Base-by-base conservation (phyloP, 2,113 vertebrate species). In the Chamaea fasciata region DNA sequence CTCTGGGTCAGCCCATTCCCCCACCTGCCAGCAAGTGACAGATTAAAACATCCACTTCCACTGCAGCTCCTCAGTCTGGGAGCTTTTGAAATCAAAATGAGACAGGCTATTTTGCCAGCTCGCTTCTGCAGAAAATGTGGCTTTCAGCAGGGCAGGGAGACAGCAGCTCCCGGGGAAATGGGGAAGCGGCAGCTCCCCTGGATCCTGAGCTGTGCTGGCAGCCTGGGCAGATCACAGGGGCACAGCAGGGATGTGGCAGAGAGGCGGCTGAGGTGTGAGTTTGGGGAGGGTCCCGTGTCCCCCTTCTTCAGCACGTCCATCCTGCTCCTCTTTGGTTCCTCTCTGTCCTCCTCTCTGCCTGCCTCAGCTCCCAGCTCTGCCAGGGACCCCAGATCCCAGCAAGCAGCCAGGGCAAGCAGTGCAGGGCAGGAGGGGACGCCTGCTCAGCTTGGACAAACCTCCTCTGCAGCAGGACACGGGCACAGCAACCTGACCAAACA, bases 381-480 rank as follows among this genome's bases (percentile, higher is more conserved):
- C 11, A 56, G 55, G 55, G 46, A 65, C 21, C n/a, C 18, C 15
- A n/a, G 44, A 44, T 46, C 21, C 37, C 60, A 42, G 74, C 22
- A 20, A 68, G 35, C 11, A 37, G 65, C 22, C 20, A 46, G 26
- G 39, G 22, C 26, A 30, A 41, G 56, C 64, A 71, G 42, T 2
- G 27, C 24, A 85, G 65, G 3, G 37, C 56, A 87, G 37, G 50
- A 78, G 31, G n/a, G 11, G 50, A 78, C 16, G 35, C 19, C 37
- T 33, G 49, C 53, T 75, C 26, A 70, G 24, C 71, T n/a, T 16
- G 67, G 57, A 22, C 42, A 88, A 28, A 81, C 24, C n/a, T 53
- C 30, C 30, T 70, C 52, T 42, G 13, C 37, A 80, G 42, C 0
- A 0, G 33, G 35, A 16, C n/a, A 67, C 0, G 2, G 46, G 13